These are phyloP conservation scores for Mimumesa dahlbomi DNA, from an alignment of 2,888 invertebrate genomes.

Conservation along the genomic window DNA sequence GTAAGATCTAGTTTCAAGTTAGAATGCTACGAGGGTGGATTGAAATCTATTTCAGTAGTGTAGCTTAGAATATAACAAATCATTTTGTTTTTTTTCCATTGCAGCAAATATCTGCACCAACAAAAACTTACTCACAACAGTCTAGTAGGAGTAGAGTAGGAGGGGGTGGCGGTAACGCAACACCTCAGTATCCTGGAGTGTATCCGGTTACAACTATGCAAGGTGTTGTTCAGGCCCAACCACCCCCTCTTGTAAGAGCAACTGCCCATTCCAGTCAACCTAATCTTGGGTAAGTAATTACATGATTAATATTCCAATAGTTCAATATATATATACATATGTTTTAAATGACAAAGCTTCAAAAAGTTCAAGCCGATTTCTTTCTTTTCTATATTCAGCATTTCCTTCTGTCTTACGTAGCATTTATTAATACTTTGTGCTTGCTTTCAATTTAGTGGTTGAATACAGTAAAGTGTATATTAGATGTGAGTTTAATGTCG, in stretches of 20 bases:
- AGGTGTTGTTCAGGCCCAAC: constrained; percentile 77
- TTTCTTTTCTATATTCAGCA: constrained; percentile 17
- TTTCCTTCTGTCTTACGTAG: constrained; percentile 33
- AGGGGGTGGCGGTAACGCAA: constrained; percentile 70
- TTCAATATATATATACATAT: constrained; percentile 24
- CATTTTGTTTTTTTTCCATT: constrained; percentile 41
- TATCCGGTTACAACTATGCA: constrained; percentile 78
- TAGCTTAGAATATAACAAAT: no score
- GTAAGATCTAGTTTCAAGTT: constrained; percentile 67
- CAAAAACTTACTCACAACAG: constrained; percentile 72
- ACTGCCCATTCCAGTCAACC: constrained; percentile 80
- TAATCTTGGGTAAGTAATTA: constrained; percentile 79
- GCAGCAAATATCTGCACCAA: constrained; percentile 67
- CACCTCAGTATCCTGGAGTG: constrained; percentile 74
- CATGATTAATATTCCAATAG: no score
- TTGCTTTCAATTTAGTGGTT: constrained; percentile 48
- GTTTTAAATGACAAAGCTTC: constrained; percentile 27
- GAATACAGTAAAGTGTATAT: constrained; percentile 40
- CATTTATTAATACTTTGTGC: constrained; percentile 29
- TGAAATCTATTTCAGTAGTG: background rate
- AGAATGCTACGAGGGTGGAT: no score
- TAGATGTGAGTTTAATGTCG: constrained; percentile 32
- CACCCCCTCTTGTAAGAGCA: constrained; percentile 82
- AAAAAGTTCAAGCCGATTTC: constrained; percentile 19
- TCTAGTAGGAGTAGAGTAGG: constrained; percentile 73